Conservation (phyloP, 2,113 vertebrate genomes). For the Perca schrenkii region DNA sequence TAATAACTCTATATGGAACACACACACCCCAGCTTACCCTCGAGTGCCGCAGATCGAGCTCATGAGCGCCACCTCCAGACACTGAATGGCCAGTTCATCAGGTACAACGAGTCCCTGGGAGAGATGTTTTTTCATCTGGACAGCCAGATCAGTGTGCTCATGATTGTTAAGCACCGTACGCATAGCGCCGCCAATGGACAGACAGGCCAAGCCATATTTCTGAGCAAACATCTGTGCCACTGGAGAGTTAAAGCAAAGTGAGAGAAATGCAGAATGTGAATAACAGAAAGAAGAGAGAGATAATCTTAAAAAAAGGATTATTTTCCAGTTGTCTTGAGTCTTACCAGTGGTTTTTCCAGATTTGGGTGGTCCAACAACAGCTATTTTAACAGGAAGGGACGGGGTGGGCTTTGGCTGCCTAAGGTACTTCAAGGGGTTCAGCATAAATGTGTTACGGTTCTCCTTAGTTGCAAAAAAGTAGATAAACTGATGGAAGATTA, state of each 20-base stretch:
- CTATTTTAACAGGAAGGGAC: constrained; percentile 88
- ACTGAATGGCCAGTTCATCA: constrained; percentile 90
- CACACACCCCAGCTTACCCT: constrained; percentile 70
- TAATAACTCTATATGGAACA: neutral
- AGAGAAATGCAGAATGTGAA: neutral
- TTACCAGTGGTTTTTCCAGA: constrained; percentile 95
- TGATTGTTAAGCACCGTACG: constrained; percentile 82
- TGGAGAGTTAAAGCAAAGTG: constrained; percentile 57
- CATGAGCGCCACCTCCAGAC: constrained; percentile 90
- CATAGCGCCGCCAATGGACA: constrained; percentile 89
- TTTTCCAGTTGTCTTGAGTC: constrained; percentile 5
- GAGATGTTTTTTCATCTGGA: constrained; percentile 85
- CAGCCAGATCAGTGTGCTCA: constrained; percentile 84
- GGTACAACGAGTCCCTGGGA: constrained; percentile 86
- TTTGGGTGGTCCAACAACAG: constrained; percentile 92
- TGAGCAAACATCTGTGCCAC: constrained; percentile 89
- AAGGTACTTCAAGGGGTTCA: constrained; percentile 94
- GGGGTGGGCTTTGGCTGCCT: constrained; percentile 87
- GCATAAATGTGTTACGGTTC: constrained; percentile 89
- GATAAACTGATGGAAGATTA: constrained; percentile 91
- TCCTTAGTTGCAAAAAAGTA: constrained; percentile 93
- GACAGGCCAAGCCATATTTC: constrained; percentile 85
- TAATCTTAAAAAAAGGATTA: neutral
- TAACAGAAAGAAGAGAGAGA: neutral
- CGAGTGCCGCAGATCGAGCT: constrained; percentile 81